These are phyloP conservation scores for Pipistrellus kuhlii DNA, from an alignment of 2,797 vertebrate genomes.

Conservation along the genomic window DNA sequence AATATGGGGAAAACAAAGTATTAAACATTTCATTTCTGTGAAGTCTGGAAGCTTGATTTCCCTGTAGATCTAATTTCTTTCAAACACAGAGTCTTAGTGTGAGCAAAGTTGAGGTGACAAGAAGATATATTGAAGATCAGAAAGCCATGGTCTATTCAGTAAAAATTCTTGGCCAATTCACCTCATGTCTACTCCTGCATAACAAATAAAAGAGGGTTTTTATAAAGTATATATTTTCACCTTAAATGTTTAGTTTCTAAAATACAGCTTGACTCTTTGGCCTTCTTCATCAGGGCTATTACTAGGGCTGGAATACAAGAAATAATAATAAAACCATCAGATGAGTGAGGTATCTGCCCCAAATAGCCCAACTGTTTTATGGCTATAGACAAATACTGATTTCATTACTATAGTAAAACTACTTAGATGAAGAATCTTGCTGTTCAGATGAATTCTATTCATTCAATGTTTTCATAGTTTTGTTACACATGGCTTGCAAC, in stretches of 20 bases:
- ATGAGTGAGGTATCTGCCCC: neutral
- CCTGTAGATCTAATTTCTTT: conserved; percentile 71
- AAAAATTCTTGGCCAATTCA: neutral
- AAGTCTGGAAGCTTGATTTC: conserved; percentile 70
- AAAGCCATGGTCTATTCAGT: conserved; percentile 32
- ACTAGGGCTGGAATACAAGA: neutral
- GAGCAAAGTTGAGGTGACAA: conserved; percentile 38
- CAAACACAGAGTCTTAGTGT: conserved; percentile 54
- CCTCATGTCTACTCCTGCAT: neutral
- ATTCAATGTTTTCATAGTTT: neutral
- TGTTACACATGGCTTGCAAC: conserved; percentile 5
- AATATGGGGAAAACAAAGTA: conserved; percentile 38
- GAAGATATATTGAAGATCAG: conserved; percentile 38
- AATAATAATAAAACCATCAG: neutral
- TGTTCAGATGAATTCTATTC: neutral
- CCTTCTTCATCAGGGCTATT: neutral
- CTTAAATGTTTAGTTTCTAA: conserved; percentile 15
- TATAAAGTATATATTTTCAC: neutral
- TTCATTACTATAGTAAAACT: neutral
- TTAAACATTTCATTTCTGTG: conserved; percentile 73
- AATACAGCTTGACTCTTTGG: neutral
- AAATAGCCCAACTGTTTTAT: neutral
- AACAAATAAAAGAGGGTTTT: conserved; percentile 27
- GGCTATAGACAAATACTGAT: neutral
- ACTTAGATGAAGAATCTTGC: neutral